These are phyloP conservation scores for Zoanthus solanderi DNA, from an alignment of 92 coral and sea anemone species.

Conservation along the genomic window DNA sequence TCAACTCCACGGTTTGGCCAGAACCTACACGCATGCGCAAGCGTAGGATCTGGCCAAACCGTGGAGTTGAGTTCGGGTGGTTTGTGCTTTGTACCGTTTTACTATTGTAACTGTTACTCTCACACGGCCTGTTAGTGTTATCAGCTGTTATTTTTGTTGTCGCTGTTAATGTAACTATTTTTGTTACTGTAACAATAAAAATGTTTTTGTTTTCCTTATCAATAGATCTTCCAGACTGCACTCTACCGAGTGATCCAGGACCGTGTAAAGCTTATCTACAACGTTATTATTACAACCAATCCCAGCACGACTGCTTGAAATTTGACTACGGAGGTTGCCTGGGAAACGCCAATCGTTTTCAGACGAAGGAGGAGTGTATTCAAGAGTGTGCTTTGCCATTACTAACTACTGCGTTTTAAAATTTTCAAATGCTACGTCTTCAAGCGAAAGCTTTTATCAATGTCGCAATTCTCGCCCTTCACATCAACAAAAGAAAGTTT, in stretches of 20 bases:
- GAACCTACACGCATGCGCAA: too few species aligned
- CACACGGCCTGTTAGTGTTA: too few species aligned
- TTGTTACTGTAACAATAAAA: too few species aligned
- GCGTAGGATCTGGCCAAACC: too few species aligned
- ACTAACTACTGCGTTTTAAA: background rate
- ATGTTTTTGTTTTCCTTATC: background rate
- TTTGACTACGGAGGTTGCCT: constrained; percentile 32
- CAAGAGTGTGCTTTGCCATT: constrained; percentile 5
- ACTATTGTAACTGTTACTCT: too few species aligned
- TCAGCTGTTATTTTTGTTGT: too few species aligned
- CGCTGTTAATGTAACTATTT: too few species aligned
- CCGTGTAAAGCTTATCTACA: background rate
- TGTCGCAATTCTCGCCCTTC: background rate
- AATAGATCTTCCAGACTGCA: constrained; percentile 5
- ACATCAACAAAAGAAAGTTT: too few species aligned
- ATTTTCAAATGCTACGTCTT: background rate
- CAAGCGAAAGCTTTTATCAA: background rate
- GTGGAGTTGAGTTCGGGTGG: too few species aligned
- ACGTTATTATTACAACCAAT: constrained; percentile 24
- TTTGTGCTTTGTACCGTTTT: too few species aligned
- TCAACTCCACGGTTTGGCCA: too few species aligned
- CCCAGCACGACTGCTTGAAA: background rate
- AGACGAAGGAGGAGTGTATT: background rate
- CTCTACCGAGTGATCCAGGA: constrained; percentile 10
- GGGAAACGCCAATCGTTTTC: constrained; percentile 15